phyloP scores from a whole-genome alignment of 2,888 invertebrate species.

The Ochropleura leucogaster region DNA sequence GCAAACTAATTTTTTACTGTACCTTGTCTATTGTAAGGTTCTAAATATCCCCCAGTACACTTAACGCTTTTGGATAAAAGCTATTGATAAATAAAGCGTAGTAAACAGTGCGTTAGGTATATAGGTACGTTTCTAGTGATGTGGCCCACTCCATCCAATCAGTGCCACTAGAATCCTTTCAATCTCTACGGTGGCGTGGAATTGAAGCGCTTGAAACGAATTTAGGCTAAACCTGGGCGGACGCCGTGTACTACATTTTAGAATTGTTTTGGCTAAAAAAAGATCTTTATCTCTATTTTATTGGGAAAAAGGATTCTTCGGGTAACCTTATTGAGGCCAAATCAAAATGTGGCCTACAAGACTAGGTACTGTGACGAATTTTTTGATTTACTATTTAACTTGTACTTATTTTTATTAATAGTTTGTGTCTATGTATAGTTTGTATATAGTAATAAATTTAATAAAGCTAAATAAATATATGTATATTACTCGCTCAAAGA shows the following conservation, averaged over 20 bases:
- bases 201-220: constrained; percentile 45
- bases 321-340: not conserved
- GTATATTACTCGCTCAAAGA: too few relatives aligned
- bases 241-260: constrained; percentile 19
- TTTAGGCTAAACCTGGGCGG: constrained; percentile 35
- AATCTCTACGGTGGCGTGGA: constrained; percentile 27
- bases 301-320: not conserved
- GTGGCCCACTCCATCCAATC: constrained; percentile 48
- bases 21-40: not conserved
- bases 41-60: not conserved
- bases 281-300: constrained; percentile 2
- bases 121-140: constrained; percentile 14
- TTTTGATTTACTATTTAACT: too few relatives aligned
- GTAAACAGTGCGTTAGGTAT: not conserved
- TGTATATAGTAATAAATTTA: too few relatives aligned
- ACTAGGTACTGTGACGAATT: too few relatives aligned
- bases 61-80: not conserved
- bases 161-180: constrained; percentile 47
- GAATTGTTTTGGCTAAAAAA: constrained; percentile 13
- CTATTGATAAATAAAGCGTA: not conserved
- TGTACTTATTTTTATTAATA: too few relatives aligned
- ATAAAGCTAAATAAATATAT: too few relatives aligned
- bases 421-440: too few relatives aligned
- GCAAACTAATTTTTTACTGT: not conserved
- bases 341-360: constrained; percentile 10